Percentiles rank a stretch among this genome's conserved stretches.
These are phyloP conservation scores for Chamaetylas fuelleborni DNA, from an alignment of 2,113 vertebrate species.

Conservation along the genomic window DNA sequence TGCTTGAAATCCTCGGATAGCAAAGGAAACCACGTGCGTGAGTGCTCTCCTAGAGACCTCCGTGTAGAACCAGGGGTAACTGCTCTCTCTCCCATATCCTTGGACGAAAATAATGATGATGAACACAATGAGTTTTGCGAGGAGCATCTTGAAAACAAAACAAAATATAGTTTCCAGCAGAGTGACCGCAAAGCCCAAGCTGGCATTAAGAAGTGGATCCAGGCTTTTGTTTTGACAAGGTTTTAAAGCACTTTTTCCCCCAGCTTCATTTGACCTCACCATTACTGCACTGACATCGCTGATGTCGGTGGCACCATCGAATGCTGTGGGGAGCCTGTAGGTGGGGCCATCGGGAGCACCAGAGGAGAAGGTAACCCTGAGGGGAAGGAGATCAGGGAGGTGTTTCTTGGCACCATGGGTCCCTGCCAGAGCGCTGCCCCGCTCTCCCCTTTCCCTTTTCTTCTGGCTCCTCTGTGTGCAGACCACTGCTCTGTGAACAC, in stretches of 20 bases:
- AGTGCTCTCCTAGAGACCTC: background rate
- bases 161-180: background rate
- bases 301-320: fast-evolving
- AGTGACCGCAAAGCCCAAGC: background rate
- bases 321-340: background rate
- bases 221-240: background rate
- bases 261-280: background rate
- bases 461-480: background rate
- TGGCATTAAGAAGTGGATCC: background rate
- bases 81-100: background rate
- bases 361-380: background rate
- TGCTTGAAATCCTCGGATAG: background rate
- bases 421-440: fast-evolving
- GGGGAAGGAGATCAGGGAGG: background rate
- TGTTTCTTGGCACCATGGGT: background rate
- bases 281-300: fast-evolving
- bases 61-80: background rate
- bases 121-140: background rate
- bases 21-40: background rate
- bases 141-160: background rate
- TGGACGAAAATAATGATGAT: background rate
- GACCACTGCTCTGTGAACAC: background rate
- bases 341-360: fast-evolving
- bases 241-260: background rate
- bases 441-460: background rate